phyloP scores from a whole-genome alignment of 2,888 invertebrate genomes.

The Ochropacha duplaris region DNA sequence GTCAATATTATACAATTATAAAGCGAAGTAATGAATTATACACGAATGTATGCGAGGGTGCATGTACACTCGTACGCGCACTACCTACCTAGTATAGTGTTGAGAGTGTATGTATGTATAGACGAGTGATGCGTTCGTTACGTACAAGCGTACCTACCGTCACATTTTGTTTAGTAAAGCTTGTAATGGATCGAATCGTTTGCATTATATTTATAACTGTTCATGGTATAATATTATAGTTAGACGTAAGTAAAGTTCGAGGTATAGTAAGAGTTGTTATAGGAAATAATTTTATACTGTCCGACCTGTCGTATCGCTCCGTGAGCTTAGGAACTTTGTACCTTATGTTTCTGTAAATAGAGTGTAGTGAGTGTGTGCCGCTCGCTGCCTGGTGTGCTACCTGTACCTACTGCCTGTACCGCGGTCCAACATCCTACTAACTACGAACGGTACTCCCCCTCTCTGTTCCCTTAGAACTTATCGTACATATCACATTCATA shows the following conservation, averaged over 20 bases:
- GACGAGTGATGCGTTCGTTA: constrained; percentile 14
- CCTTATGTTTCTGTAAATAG: constrained; percentile 19
- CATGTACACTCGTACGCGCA: constrained; percentile 50
- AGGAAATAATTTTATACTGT: constrained; percentile 62
- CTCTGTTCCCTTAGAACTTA: constrained; percentile 6
- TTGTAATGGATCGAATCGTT: constrained; percentile 56
- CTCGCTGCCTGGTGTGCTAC: neutral
- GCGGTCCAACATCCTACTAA: neutral
- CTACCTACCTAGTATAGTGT: constrained; percentile 38
- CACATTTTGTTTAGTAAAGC: constrained; percentile 45
- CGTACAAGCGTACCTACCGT: constrained; percentile 15
- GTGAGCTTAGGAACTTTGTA: constrained; percentile 46
- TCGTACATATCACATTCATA: constrained; percentile 33
- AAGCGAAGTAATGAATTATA: constrained; percentile 36
- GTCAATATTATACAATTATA: constrained; percentile 25
- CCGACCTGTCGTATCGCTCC: constrained; percentile 48
- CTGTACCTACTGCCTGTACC: no score
- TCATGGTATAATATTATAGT: constrained; percentile 40
- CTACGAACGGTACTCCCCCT: neutral
- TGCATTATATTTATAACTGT: constrained; percentile 47
- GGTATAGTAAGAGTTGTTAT: constrained; percentile 53
- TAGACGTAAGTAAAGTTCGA: constrained; percentile 34
- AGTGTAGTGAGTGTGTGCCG: neutral
- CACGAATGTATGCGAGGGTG: constrained; percentile 52
- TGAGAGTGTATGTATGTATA: constrained; percentile 42